Conservation (phyloP, 1,140 invertebrate species). For the Zaprionus inermis region DNA sequence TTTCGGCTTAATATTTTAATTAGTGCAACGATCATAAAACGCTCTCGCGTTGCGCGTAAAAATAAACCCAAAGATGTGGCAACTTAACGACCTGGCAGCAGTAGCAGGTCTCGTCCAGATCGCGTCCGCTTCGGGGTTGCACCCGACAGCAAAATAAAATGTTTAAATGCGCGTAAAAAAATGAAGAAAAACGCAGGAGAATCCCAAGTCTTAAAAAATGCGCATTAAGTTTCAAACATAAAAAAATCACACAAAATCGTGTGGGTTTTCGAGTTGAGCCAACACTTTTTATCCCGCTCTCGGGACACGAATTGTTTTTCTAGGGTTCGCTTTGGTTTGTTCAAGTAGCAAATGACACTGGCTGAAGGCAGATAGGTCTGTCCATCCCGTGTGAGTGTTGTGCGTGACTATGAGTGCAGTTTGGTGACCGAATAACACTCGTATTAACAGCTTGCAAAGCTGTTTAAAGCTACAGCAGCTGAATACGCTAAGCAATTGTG, state of each 20-base stretch:
- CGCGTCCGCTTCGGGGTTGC: slow-evolving; percentile 17
- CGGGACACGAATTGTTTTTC: neutral
- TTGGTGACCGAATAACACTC: neutral
- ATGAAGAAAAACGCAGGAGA: too few species aligned
- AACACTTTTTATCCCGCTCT: slow-evolving; percentile 25
- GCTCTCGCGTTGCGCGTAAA: slow-evolving; percentile 33
- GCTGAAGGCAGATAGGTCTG: slow-evolving; percentile 13
- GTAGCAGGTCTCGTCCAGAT: slow-evolving; percentile 53
- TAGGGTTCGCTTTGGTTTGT: neutral
- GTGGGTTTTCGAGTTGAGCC: slow-evolving; percentile 20
- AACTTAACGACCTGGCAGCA: slow-evolving; percentile 70
- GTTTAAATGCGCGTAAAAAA: slow-evolving; percentile 58
- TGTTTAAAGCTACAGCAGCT: neutral
- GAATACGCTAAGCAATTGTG: neutral
- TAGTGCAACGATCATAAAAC: slow-evolving; percentile 70
- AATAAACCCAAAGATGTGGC: slow-evolving; percentile 50
- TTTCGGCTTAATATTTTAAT: slow-evolving; percentile 77
- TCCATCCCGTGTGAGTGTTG: neutral
- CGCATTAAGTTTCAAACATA: slow-evolving; percentile 64
- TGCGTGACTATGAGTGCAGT: neutral
- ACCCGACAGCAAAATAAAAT: slow-evolving; percentile 58
- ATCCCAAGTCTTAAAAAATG: slow-evolving; percentile 60
- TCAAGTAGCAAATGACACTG: slow-evolving; percentile 10
- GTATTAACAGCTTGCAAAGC: neutral
- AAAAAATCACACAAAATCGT: slow-evolving; percentile 43